A percentile compares a stretch with the other conserved stretches of the same genome.
These are phyloP conservation scores for Neogale vison DNA, from an alignment of 2,113 vertebrate genomes.

Conservation along the genomic window DNA sequence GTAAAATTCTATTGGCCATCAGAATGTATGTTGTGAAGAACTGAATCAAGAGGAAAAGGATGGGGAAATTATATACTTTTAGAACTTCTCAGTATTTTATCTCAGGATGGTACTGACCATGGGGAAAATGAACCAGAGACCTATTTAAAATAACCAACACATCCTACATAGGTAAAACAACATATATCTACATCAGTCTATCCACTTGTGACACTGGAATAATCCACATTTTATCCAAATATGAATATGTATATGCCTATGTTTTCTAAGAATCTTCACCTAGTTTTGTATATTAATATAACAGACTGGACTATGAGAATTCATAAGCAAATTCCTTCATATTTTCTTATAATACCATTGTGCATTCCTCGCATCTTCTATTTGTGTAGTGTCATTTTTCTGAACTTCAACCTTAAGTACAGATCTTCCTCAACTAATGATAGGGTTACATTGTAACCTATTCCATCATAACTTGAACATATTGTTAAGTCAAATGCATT, in stretches of 20 bases:
- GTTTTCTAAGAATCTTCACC: constrained; percentile 25
- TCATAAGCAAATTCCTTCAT: neutral
- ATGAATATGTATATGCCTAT: neutral
- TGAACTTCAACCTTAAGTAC: neutral
- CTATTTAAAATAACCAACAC: neutral
- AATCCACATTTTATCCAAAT: neutral
- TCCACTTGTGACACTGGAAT: neutral
- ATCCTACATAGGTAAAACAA: neutral
- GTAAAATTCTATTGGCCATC: neutral
- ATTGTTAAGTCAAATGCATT: neutral
- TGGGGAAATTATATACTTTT: neutral
- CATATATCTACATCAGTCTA: neutral
- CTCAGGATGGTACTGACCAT: neutral
- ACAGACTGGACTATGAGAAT: neutral
- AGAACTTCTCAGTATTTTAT: neutral
- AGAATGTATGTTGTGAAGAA: neutral
- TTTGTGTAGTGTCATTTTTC: neutral
- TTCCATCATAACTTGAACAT: neutral
- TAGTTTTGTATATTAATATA: neutral
- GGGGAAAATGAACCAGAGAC: neutral
- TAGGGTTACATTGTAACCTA: neutral
- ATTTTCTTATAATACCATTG: neutral
- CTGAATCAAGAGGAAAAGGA: neutral
- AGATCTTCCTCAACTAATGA: neutral
- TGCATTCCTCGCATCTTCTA: neutral